Percentiles rank a stretch among this genome's conserved stretches.
Conservation (phyloP, 1,140 invertebrate species). For the Hyles vespertilio region DNA sequence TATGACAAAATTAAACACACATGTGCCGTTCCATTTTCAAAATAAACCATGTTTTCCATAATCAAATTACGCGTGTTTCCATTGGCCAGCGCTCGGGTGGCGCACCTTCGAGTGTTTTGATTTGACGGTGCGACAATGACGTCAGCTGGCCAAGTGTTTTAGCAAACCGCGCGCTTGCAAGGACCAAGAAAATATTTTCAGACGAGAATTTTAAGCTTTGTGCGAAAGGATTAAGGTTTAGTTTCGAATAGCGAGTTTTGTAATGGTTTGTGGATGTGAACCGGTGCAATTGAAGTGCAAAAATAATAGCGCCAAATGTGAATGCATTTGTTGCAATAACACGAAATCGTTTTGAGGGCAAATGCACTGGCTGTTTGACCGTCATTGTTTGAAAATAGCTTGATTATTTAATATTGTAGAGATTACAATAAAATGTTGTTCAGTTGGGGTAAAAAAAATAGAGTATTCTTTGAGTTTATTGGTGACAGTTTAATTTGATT, state of each 20-base stretch:
- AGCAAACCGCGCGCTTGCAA: slow-evolving; percentile 30
- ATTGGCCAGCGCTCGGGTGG: slow-evolving; percentile 50
- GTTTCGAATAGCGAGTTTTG: slow-evolving; percentile 7
- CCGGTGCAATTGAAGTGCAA: slow-evolving; percentile 55
- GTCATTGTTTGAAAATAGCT: neutral
- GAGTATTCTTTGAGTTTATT: too few species aligned
- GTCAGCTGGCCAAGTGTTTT: slow-evolving; percentile 62
- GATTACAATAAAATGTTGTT: too few species aligned
- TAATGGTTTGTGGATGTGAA: slow-evolving; percentile 31
- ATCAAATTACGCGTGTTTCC: slow-evolving; percentile 65
- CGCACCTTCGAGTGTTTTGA: slow-evolving; percentile 58
- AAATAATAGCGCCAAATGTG: slow-evolving; percentile 54
- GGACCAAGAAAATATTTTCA: slow-evolving; percentile 12
- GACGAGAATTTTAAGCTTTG: neutral
- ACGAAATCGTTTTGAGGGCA: slow-evolving; percentile 33
- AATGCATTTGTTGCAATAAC: slow-evolving; percentile 53
- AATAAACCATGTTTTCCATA: slow-evolving; percentile 44
- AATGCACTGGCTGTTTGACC: neutral
- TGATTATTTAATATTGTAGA: neutral
- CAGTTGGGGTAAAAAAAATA: too few species aligned
- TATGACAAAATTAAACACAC: slow-evolving; percentile 15
- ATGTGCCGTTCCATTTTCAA: slow-evolving; percentile 26
- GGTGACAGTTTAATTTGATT: too few species aligned
- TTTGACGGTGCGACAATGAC: slow-evolving; percentile 50
- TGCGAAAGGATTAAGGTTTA: slow-evolving; percentile 5